Evolutionary conservation across 2,888 invertebrate genomes (phyloP).

Genomic region (Dolichomitus sp.): DNA sequence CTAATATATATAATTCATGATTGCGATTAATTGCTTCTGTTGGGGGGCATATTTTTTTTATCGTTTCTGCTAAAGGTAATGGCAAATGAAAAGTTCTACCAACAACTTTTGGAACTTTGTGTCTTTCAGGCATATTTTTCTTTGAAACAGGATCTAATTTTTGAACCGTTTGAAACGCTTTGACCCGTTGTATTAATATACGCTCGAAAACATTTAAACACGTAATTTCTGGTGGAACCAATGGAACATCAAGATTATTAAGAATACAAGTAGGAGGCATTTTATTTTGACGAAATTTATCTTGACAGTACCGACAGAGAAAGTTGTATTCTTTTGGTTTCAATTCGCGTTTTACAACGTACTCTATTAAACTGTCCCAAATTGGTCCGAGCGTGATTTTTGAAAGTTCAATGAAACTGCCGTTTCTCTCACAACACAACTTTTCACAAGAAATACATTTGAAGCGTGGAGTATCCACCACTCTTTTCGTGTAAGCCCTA

Average conservation of each 20-base stretch:
- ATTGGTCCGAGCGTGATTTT: conserved; percentile 4
- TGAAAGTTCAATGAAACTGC: conserved; percentile 21
- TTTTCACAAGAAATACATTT: conserved; percentile 68
- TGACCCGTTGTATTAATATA: conserved; percentile 77
- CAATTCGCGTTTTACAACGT: not conserved
- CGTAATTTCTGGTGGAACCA: conserved; percentile 64
- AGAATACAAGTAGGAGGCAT: conserved; percentile 74
- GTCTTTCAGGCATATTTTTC: conserved; percentile 74
- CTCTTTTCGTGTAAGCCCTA: conserved; percentile 47
- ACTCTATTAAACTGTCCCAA: conserved; percentile 9
- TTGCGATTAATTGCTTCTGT: too few species aligned
- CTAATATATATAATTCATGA: conserved; percentile 78
- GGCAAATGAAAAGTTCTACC: too few species aligned
- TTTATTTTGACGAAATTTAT: conserved; percentile 60
- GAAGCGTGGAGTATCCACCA: conserved; percentile 59
- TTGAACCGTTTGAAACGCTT: conserved; percentile 80
- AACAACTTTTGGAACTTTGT: conserved; percentile 74
- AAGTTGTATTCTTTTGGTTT: conserved; percentile 60
- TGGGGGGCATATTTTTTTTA: conserved; percentile 76
- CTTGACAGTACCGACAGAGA: conserved; percentile 65
- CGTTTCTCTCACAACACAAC: conserved; percentile 52
- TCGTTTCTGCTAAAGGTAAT: conserved; percentile 78
- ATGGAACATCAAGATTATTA: conserved; percentile 69
- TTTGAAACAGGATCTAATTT: conserved; percentile 77
- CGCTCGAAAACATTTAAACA: conserved; percentile 72